These are phyloP conservation scores for Pomatorhinus ruficollis DNA, from an alignment of 2,113 vertebrate genomes.

Conservation along the genomic window DNA sequence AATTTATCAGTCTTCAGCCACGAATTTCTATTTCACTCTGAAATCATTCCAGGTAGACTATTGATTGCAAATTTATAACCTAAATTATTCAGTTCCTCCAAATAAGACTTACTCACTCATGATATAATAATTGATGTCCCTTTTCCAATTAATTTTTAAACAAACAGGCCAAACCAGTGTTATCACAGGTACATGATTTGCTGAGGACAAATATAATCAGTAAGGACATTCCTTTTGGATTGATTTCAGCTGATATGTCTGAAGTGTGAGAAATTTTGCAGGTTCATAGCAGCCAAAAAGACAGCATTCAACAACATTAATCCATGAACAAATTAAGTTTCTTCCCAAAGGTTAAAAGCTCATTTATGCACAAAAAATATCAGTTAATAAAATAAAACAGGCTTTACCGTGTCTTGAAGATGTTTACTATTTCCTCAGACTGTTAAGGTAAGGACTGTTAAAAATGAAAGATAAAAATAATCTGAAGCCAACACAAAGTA, in stretches of 20 bases:
- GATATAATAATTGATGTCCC: neutral
- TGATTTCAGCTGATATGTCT: neutral
- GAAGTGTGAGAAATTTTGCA: neutral
- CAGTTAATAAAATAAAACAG: neutral
- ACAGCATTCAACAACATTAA: neutral
- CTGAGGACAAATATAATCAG: neutral
- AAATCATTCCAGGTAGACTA: neutral
- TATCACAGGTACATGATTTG: neutral
- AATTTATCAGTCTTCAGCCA: neutral
- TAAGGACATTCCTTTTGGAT: neutral
- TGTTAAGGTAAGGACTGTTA: neutral
- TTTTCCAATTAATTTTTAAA: neutral
- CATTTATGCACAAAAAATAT: neutral
- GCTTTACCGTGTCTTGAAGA: neutral
- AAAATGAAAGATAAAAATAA: neutral
- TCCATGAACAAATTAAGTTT: neutral
- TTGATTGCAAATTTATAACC: neutral
- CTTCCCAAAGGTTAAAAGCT: neutral
- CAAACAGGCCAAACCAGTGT: neutral
- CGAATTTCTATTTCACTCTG: neutral
- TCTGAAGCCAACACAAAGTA: neutral
- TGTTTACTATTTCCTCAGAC: neutral
- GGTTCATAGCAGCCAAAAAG: neutral
- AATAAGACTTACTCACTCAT: neutral
- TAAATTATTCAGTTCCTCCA: neutral